These are phyloP conservation scores for Caenorhabditis latens DNA, from an alignment of 1,140 invertebrate species.

Conservation along the genomic window DNA sequence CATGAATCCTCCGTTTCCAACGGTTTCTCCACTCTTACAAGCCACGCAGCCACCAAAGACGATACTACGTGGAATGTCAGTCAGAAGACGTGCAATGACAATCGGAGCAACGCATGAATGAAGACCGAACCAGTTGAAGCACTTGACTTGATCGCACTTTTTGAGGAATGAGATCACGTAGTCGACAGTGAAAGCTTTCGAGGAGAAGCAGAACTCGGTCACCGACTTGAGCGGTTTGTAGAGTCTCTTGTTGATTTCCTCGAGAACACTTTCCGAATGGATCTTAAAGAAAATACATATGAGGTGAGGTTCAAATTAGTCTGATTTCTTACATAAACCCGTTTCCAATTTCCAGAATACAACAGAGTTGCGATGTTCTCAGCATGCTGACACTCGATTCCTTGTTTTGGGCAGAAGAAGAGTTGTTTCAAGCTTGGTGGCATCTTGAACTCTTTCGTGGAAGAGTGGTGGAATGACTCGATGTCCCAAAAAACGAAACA, in stretches of 20 bases:
- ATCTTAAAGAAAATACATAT: neutral
- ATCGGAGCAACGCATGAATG: conserved; percentile 44
- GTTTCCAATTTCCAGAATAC: conserved; percentile 28
- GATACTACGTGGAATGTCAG: conserved; percentile 13
- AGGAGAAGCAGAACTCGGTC: conserved; percentile 37
- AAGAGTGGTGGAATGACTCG: conserved; percentile 43
- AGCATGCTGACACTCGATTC: neutral
- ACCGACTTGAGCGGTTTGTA: conserved; percentile 4
- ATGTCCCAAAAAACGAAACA: conserved; percentile 51
- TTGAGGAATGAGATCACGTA: conserved; percentile 9
- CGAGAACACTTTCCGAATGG: conserved; percentile 28
- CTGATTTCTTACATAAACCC: neutral
- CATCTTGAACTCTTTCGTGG: conserved; percentile 35
- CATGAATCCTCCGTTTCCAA: conserved; percentile 41
- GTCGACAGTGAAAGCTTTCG: conserved; percentile 31
- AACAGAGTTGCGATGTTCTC: conserved; percentile 9
- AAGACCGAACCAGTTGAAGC: conserved; percentile 46
- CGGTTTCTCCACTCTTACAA: conserved; percentile 22
- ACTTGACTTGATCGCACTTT: conserved; percentile 20
- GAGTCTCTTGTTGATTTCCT: neutral
- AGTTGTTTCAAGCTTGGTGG: conserved; percentile 22
- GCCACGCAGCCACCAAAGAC: conserved; percentile 31
- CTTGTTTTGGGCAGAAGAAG: conserved; percentile 43
- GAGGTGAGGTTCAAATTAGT: neutral
- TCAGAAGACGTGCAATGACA: conserved; percentile 34